These are phyloP conservation scores for Diabrotica undecimpunctata DNA, from an alignment of 1,140 invertebrate genomes.

Conservation along the genomic window DNA sequence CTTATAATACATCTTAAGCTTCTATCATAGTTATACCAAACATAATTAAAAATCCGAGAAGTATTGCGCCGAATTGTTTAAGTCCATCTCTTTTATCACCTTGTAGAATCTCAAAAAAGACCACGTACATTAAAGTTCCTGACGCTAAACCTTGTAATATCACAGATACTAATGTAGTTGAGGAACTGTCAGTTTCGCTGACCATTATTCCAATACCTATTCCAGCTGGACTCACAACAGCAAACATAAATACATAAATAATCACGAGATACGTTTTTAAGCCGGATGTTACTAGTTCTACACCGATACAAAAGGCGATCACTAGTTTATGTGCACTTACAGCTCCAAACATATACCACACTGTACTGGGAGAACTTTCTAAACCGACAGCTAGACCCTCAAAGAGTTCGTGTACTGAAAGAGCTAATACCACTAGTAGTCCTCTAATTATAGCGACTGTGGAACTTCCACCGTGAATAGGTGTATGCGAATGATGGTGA, in stretches of 20 bases:
- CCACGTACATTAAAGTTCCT: constrained; percentile 64
- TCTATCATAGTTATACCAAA: constrained; percentile 51
- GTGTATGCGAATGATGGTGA: not conserved
- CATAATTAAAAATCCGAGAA: constrained; percentile 75
- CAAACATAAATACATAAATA: constrained; percentile 53
- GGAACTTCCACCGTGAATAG: constrained; percentile 46
- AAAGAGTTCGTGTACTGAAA: constrained; percentile 88
- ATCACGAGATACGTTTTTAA: constrained; percentile 41
- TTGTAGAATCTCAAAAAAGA: constrained; percentile 66
- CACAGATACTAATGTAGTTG: constrained; percentile 38
- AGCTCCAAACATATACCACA: constrained; percentile 60
- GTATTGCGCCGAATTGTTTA: constrained; percentile 63
- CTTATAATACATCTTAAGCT: not conserved
- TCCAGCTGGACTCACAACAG: constrained; percentile 54
- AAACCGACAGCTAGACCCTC: constrained; percentile 88
- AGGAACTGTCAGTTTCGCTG: constrained; percentile 30
- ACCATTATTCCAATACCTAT: constrained; percentile 52
- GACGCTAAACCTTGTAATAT: constrained; percentile 59
- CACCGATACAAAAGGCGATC: constrained; percentile 56
- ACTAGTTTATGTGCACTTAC: constrained; percentile 59
- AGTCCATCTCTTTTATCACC: constrained; percentile 58
- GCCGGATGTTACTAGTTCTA: constrained; percentile 48
- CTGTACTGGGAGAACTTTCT: constrained; percentile 62
- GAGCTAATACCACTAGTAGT: constrained; percentile 75
- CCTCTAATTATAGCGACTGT: constrained; percentile 67